Base-by-base conservation (phyloP, 2,113 vertebrate species). In the Gavia stellata region DNA sequence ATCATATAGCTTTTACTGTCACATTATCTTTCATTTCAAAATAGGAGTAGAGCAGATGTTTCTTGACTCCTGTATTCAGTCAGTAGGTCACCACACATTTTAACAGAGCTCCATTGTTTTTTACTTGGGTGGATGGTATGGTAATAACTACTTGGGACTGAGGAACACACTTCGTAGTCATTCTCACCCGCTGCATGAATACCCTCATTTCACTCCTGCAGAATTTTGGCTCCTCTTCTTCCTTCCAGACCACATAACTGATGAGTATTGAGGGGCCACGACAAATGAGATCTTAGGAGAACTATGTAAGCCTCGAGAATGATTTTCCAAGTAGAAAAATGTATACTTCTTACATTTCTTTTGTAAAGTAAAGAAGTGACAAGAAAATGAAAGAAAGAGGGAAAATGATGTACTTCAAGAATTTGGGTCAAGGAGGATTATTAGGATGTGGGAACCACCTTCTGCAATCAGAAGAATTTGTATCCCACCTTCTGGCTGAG, bases 81-180 rank as follows among this genome's bases (percentile, higher is more conserved):
- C 94, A 94, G 77, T 82, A 23, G 90, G 90, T 96, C 96, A 94
- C 24, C 65, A 86, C 56, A 44, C 81, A 55, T 80, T 94, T 55
- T 85, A 97, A 97, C 94, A 97, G 97, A 94, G 96, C 89, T 55
- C 86, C 92, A 88, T 97, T 97, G 96, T 97, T 94, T 21, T 8
- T 75, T 17, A 2, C 63, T 92, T 75, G 97, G 71, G 81, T 95
- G 89, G 58, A 85, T 88, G 94, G 89, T 59, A 70, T 95, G 91
- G 84, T 73, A 89, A 80, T 91, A 73, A 89, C 78, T 85, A 3
- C 66, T 89, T 31, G 68, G 86, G 92, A 33, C 73, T 75, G 94
- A 95, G 83, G 77, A 94, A 79, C 94, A 92, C 81, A 62, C 70
- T 86, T 78, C 23, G 0, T 38, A 77, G 90, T 58, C 86, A 44